phyloP scores from a whole-genome alignment of 2,113 vertebrate genomes.

The Galbula dea region DNA sequence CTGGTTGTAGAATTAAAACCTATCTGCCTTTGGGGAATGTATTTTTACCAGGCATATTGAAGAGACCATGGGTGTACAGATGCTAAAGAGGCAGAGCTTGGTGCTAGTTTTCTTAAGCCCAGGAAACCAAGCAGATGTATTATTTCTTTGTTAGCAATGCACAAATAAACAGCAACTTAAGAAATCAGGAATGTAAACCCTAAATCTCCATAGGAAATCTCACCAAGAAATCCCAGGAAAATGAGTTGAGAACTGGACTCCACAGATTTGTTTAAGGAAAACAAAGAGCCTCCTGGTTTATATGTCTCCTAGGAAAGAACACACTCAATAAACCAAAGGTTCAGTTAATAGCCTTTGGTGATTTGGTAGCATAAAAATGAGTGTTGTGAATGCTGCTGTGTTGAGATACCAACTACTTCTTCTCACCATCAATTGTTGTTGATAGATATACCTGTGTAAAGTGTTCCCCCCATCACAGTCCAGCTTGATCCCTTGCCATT shows the following conservation, averaged over 20 bases:
- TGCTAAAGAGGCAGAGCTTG: background rate
- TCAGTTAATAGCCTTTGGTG: background rate
- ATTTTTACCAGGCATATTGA: background rate
- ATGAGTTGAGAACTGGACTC: background rate
- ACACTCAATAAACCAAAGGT: conserved; percentile 37
- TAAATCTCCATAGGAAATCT: background rate
- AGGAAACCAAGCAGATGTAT: background rate
- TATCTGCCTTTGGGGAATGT: background rate
- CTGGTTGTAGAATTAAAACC: background rate
- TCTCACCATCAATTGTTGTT: background rate
- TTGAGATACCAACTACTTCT: background rate
- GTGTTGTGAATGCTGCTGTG: background rate
- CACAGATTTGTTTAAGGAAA: conserved; percentile 3
- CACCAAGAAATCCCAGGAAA: background rate
- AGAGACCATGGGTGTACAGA: background rate
- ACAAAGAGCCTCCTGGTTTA: conserved; percentile 20
- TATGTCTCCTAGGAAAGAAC: conserved; percentile 24
- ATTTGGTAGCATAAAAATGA: conserved; percentile 23
- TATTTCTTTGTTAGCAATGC: conserved; percentile 25
- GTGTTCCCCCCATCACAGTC: conserved; percentile 29
- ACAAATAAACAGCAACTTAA: conserved; percentile 3
- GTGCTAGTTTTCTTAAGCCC: background rate
- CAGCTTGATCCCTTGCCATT: conserved; percentile 64
- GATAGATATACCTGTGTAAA: conserved; percentile 29
- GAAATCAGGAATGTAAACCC: background rate